A percentile compares a stretch with the other conserved stretches of the same genome.
phyloP scores from a whole-genome alignment of 2,888 invertebrate genomes.

The Brachyptera putata region DNA sequence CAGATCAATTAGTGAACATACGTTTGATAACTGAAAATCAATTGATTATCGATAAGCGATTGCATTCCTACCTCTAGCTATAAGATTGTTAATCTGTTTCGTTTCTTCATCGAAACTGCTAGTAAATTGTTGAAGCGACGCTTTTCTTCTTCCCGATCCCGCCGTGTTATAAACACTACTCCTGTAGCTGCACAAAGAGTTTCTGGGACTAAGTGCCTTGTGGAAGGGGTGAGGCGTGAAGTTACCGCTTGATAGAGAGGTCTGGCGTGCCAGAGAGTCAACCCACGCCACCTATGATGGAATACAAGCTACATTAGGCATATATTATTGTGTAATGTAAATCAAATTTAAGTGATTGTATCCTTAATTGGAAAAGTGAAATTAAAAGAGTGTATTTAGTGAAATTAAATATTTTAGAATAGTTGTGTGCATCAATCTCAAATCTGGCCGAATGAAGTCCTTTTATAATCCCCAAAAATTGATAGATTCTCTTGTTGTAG shows the following conservation, averaged over 20 bases:
- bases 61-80: constrained; percentile 35
- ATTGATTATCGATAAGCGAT: too few relatives aligned
- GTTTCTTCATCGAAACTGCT: constrained; percentile 33
- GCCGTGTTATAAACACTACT: constrained; percentile 7
- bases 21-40: too few relatives aligned
- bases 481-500: too few relatives aligned
- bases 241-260: constrained; percentile 44
- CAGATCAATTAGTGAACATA: too few relatives aligned
- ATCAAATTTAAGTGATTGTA: too few relatives aligned
- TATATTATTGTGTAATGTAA: background rate
- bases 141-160: constrained; percentile 4
- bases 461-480: too few relatives aligned
- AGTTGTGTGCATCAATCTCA: too few relatives aligned
- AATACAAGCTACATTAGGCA: background rate
- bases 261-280: constrained; percentile 50
- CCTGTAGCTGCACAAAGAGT: constrained; percentile 23
- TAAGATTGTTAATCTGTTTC: constrained; percentile 47
- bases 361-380: too few relatives aligned
- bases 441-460: too few relatives aligned
- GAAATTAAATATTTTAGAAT: too few relatives aligned
- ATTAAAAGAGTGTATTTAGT: too few relatives aligned
- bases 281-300: constrained; percentile 48
- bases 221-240: background rate
- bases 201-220: constrained; percentile 22
- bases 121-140: constrained; percentile 3